Evolutionary conservation across 1,140 invertebrate species (phyloP), one percentile per base, ranked within the genome.

Genomic region (Parapsyche elsis): DNA sequence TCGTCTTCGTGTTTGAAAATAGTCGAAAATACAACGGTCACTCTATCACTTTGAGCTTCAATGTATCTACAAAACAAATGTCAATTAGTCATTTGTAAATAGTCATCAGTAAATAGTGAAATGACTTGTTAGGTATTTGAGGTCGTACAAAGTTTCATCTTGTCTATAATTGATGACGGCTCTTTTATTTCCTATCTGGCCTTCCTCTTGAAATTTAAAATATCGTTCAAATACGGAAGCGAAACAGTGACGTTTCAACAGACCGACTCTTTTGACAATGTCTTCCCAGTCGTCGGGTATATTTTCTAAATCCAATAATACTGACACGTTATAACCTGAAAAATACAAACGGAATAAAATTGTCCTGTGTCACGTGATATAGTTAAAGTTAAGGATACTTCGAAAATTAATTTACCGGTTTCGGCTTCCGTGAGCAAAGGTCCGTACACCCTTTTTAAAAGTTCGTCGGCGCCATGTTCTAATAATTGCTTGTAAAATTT

Each of bases 191-290:
- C 95, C 94, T 86, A 97, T 94, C 85, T 95, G 93, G 0, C 95
- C 96, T 84, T 94, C 92, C 87, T 98, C 96, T 92, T 99, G 98
- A 88, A 97, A 98, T 86, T 98, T 94, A 89, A 99, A 99, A 90
- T 99, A 99, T 86, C 99, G 99, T 89, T 99, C 97, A 90, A 99
- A 99, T 45, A 99, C 98, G 53, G 98, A 99, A 16, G 98, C 98
- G 90, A 99, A 99, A 90, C 98, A 99, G 89, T 99, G 98, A 85
- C 98, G 93, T 88, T 99, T 99, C 53, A 99, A 88, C 24, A 99
- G 90, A 24, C 97, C 96, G 83, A 98, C 95, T 91, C 97, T 98
- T 87, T 96, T 95, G 75, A 98, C 94, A 84, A 96, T 86, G 81
- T 92, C 90, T 86, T 97, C 94, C 94, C 95, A 97, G 88, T 99